Evolutionary conservation across 2,888 invertebrate species (phyloP), one percentile per base, ranked within the genome.

Genomic region (Lycocerus yunnanus): DNA sequence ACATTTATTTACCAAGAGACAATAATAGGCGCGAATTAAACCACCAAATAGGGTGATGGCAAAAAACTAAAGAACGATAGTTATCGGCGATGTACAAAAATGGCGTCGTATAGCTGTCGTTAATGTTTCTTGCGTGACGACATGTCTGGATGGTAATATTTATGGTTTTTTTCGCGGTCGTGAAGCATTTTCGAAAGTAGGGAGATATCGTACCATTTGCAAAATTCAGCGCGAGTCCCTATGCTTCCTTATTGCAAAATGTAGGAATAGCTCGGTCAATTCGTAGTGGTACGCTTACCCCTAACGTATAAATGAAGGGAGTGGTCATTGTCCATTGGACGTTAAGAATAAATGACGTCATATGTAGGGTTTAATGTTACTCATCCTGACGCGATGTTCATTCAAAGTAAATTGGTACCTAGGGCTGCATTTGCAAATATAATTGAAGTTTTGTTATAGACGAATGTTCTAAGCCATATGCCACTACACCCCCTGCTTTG

Each of bases 321-420:
- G 81, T 82, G 80, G 81, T 83, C 83, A 82, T 81, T 83, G 83
- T 83, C 84, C 84, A 83, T 80, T 80, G 82, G 81, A 81, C 81
- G 80, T 72, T 77, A 70, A 75, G 76, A 76, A 75, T 74, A 67
- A 72, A 75, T 76, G 82, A 79, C 81, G 81, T 80, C 80, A 76
- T 76, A 76, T 77, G 73, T 72, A 77, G 75, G 73, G 77, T 77
- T 78, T 72, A 68, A 76, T 75, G 76, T 76, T 76, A 76, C 76
- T 76, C 76, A 76, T 75, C 75, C 72, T 73, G 60, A 66, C 69
- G 69, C 75, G 70, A 68, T 76, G 71, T 71, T 68, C 70, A 70
- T 71, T 69, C 60, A 15, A 11, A 18, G 60, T 66, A 73, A 74
- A 77, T 77, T 77, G 76, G 76, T 74, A 72, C 74, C 72, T 68